Base-by-base conservation (phyloP, 2,888 invertebrate genomes). In the Girardia tigrina region DNA sequence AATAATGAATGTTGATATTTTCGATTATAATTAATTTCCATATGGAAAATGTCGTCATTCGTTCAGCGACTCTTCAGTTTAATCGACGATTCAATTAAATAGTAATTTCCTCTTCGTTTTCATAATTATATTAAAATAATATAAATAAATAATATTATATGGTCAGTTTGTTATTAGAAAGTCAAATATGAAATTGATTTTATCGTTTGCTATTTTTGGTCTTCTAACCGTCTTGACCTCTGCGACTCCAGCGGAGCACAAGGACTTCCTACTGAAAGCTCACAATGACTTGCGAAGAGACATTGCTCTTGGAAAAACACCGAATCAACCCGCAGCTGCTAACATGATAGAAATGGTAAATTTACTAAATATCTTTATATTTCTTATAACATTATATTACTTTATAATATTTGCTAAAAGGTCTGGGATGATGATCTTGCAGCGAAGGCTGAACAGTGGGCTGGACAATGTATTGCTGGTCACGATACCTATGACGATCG, bases 381-480 rank as follows among this genome's bases (percentile, higher is more conserved):
- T 36, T 36, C 36, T 36, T 12, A 36, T 36, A 36, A 36, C n/a
- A n/a, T 36, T 36, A 36, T 36, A 12, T 16, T 36, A 36, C n/a
- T n/a, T n/a, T n/a, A n/a, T n/a, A n/a, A n/a, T n/a, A n/a, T n/a
- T n/a, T n/a, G n/a, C n/a, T n/a, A n/a, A 8, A 36, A 56, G 56
- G 56, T 56, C n/a, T 56, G 56, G 56, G 56, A 56, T 56, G 56
- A 56, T 23, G 56, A n/a, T 20, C n/a, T 56, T 8, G 56, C 56
- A 4, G 56, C 20, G 4, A 56, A 56, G 23, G 4, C 56, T 56
- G 56, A 56, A 56, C 20, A 56, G 23, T 56, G 56, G 56, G 56
- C 56, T 56, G 56, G 56, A 56, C n/a, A 56, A 56, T 56, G 56
- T 16, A 56, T 56, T 56, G 56, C 56, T 56, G 56, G 56, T 12